Conservation (phyloP, 2,113 vertebrate species). For the Empidonax alnorum region DNA sequence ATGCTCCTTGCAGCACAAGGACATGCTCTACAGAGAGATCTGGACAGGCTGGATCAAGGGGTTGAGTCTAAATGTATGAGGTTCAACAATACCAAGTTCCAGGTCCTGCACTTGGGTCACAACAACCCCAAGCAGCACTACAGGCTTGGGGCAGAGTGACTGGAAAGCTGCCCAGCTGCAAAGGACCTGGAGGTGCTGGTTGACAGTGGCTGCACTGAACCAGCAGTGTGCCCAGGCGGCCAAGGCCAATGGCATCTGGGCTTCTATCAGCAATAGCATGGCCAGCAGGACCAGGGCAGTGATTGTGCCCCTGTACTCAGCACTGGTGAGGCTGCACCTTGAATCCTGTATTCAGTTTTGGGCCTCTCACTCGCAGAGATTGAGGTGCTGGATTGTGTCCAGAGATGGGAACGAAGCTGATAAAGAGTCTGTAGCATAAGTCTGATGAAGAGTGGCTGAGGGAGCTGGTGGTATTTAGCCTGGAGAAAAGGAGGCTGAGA, state of each 20-base stretch:
- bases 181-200: background rate
- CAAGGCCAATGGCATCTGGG: background rate
- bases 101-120: background rate
- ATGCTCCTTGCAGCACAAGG: background rate
- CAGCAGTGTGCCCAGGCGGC: background rate
- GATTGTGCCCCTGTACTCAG: fast-evolving
- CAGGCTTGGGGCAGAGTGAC: background rate
- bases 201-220: background rate
- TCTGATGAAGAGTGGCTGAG: background rate
- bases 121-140: background rate
- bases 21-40: background rate
- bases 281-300: background rate
- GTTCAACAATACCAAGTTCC: background rate
- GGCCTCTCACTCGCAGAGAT: background rate
- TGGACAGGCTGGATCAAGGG: background rate
- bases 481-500: background rate
- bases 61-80: background rate
- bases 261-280: background rate
- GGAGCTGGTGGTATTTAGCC: background rate
- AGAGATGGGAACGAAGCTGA: background rate
- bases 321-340: background rate
- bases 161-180: background rate
- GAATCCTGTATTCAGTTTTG: background rate
- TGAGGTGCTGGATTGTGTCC: background rate
- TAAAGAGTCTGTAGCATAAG: background rate